Percentiles rank a stretch among this genome's conserved stretches.
Evolutionary conservation across 2,888 invertebrate species (phyloP).

Genomic region (Biston betularia): DNA sequence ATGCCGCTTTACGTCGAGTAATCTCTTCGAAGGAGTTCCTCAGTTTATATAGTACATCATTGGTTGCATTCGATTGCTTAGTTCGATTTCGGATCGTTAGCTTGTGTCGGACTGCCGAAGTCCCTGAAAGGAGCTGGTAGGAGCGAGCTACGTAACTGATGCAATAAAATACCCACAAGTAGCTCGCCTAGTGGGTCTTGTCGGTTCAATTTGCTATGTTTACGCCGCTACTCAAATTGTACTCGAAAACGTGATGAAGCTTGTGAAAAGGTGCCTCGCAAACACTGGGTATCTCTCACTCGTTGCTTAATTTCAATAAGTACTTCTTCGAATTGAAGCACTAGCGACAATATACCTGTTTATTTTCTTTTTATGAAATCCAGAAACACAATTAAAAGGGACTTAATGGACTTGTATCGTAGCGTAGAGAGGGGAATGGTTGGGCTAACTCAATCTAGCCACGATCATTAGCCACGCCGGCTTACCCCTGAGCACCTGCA

Average conservation of each 20-base stretch:
- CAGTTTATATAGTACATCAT: no score
- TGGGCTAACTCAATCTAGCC: constrained; percentile 35
- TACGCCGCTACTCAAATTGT: constrained; percentile 25
- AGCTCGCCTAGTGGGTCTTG: constrained; percentile 20
- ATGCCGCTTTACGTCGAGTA: constrained; percentile 37
- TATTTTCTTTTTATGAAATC: background rate
- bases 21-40: constrained; percentile 40
- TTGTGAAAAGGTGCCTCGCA: constrained; percentile 22
- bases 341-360: background rate
- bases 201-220: constrained; percentile 37
- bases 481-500: constrained; percentile 42
- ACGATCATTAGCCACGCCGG: constrained; percentile 48
- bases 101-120: constrained; percentile 41
- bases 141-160: constrained; percentile 18
- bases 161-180: constrained; percentile 26
- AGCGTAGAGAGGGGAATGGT: constrained; percentile 5
- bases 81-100: constrained; percentile 55
- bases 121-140: constrained; percentile 38
- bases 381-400: constrained; percentile 4
- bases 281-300: constrained; percentile 15
- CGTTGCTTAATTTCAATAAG: constrained; percentile 10
- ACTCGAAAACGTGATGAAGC: constrained; percentile 8
- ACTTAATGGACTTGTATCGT: constrained; percentile 9
- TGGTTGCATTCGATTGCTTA: constrained; percentile 50
- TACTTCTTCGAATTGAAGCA: constrained; percentile 20